These are phyloP conservation scores for Volucella zonaria DNA, from an alignment of 2,888 invertebrate genomes.

Conservation along the genomic window DNA sequence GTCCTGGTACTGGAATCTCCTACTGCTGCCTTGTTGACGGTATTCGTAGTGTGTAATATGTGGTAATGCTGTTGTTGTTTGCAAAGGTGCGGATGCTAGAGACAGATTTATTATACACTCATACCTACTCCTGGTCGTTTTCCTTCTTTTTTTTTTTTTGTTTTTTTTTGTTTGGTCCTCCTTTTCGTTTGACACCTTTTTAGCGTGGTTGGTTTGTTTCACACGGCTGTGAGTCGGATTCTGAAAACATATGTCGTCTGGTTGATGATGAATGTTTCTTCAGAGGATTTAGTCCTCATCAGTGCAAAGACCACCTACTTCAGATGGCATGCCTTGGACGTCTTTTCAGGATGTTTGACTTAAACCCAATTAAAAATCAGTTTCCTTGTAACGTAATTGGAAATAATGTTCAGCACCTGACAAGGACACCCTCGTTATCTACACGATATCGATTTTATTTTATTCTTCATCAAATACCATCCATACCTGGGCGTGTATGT, in stretches of 20 bases:
- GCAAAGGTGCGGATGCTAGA: slow-evolving; percentile 38
- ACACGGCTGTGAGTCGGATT: not conserved
- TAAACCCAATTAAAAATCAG: slow-evolving; percentile 31
- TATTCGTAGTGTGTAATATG: slow-evolving; percentile 34
- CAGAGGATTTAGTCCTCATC: slow-evolving; percentile 22
- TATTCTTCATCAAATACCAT: not conserved
- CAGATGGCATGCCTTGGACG: too few relatives aligned
- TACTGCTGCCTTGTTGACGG: too few relatives aligned
- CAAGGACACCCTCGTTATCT: not conserved
- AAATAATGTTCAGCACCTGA: slow-evolving; percentile 26
- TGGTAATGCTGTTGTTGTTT: slow-evolving; percentile 45
- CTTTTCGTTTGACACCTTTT: slow-evolving; percentile 22
- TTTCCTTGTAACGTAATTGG: slow-evolving; percentile 2
- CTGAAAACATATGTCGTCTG: slow-evolving; percentile 51
- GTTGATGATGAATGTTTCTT: slow-evolving; percentile 48
- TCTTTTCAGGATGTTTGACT: too few relatives aligned
- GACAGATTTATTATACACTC: slow-evolving; percentile 65
- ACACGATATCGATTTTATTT: slow-evolving; percentile 19
- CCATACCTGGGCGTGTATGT: slow-evolving; percentile 10
- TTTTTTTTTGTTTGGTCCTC: not conserved
- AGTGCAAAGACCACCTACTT: too few relatives aligned
- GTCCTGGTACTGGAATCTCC: not conserved
- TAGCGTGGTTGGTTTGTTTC: not conserved
- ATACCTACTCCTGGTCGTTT: slow-evolving; percentile 20
- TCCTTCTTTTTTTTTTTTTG: not conserved